A percentile compares a stretch with the other conserved stretches of the same genome.
Evolutionary conservation across 2,888 invertebrate genomes (phyloP).

Genomic region (Gandaritis pyraliata): DNA sequence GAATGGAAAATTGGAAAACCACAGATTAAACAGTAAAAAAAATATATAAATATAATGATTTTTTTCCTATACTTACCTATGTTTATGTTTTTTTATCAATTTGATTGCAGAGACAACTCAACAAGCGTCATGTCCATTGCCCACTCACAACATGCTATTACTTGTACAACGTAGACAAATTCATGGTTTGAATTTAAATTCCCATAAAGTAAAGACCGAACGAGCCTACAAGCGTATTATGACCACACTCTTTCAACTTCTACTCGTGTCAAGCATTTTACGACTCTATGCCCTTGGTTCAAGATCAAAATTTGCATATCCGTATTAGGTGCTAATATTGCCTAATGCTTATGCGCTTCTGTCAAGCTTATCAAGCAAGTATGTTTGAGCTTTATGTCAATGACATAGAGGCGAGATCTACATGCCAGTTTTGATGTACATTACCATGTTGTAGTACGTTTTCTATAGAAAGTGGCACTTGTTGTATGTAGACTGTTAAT

Average conservation of each 20-base stretch:
- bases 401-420: constrained; percentile 25
- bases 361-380: constrained; percentile 32
- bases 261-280: constrained; percentile 9
- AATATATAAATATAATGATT: too few relatives aligned
- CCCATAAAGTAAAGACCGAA: constrained; percentile 37
- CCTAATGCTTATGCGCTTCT: constrained; percentile 73
- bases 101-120: too few relatives aligned
- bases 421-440: constrained; percentile 50
- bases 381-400: constrained; percentile 21
- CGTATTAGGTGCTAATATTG: constrained; percentile 59
- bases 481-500: constrained; percentile 75
- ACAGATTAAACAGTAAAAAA: too few relatives aligned
- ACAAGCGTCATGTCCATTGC: too few relatives aligned
- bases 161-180: constrained; percentile 1
- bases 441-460: constrained; percentile 67
- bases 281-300: constrained; percentile 17
- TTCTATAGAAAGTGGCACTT: constrained; percentile 76
- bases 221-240: constrained; percentile 36
- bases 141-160: background rate
- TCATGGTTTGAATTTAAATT: constrained; percentile 42
- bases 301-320: constrained; percentile 24
- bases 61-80: too few relatives aligned
- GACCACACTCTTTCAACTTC: constrained; percentile 13
- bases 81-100: too few relatives aligned
- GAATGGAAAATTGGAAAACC: too few relatives aligned